Percentiles rank a stretch among this genome's conserved stretches.
Conservation (phyloP, 2,797 vertebrate species). For the Rhincodon typus region DNA sequence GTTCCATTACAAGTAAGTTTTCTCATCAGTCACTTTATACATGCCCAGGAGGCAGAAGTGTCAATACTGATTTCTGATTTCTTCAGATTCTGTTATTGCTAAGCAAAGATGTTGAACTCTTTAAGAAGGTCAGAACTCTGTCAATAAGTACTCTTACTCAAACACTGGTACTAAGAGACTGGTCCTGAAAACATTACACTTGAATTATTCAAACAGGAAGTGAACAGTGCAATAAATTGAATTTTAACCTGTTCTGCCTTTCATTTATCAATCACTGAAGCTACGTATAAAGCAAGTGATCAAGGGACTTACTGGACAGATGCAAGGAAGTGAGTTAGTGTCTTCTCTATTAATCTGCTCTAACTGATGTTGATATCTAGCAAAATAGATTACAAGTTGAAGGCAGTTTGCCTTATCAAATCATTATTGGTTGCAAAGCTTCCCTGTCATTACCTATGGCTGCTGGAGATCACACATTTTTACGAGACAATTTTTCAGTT, state of each 20-base stretch:
- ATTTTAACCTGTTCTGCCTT: conserved; percentile 50
- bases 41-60: conserved; percentile 47
- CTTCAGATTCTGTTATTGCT: conserved; percentile 40
- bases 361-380: conserved; percentile 60
- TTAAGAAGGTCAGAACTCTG: conserved; percentile 38
- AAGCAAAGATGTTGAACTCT: conserved; percentile 40
- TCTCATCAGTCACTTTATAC: conserved; percentile 50
- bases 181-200: conserved; percentile 42
- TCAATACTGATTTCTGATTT: conserved; percentile 36
- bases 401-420: conserved; percentile 54
- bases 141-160: conserved; percentile 46
- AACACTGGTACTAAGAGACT: conserved; percentile 43
- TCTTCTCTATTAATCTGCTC: conserved; percentile 59
- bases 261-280: conserved; percentile 46
- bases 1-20: conserved; percentile 45
- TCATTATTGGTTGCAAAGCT: conserved; percentile 57
- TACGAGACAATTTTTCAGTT: conserved; percentile 61
- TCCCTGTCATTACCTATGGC: conserved; percentile 51
- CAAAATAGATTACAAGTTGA: conserved; percentile 54
- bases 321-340: conserved; percentile 52
- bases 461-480: conserved; percentile 55
- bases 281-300: conserved; percentile 39
- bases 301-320: conserved; percentile 43
- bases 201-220: conserved; percentile 49
- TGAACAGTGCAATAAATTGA: conserved; percentile 48